Conservation (phyloP, 2,113 vertebrate species). For the Dromiciops gliroides region DNA sequence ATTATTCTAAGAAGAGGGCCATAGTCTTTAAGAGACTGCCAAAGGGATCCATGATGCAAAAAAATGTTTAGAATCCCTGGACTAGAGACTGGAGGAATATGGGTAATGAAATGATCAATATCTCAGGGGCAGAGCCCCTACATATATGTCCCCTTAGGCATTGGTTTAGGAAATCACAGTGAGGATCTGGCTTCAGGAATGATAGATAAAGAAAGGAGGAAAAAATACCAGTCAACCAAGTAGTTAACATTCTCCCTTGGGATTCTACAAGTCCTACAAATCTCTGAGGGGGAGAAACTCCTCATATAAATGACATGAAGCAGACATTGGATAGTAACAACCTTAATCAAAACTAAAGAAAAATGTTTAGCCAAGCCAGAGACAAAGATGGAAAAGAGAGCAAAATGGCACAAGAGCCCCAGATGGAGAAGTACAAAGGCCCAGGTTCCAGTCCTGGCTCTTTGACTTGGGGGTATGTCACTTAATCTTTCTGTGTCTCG, state of each 20-base stretch:
- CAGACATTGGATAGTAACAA: background rate
- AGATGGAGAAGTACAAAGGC: background rate
- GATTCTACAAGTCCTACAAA: no score
- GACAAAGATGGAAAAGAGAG: slow-evolving; percentile 2
- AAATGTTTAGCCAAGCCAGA: slow-evolving; percentile 1
- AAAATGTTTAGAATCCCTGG: background rate
- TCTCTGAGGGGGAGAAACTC: background rate
- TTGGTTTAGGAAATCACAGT: no score
- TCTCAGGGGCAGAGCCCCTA: no score
- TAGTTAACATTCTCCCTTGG: no score
- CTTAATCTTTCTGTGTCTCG: no score
- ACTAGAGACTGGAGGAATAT: slow-evolving; percentile 17
- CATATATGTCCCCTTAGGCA: no score
- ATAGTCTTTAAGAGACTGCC: background rate
- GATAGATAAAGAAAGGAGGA: no score
- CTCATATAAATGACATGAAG: background rate
- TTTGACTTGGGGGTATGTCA: no score
- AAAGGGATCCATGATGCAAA: background rate
- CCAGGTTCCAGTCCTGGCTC: no score
- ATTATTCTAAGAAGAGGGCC: background rate
- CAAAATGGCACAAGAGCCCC: background rate
- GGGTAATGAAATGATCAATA: slow-evolving; percentile 17
- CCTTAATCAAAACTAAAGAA: slow-evolving; percentile 39
- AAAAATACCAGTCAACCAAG: no score
- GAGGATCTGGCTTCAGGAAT: no score